phyloP scores from a whole-genome alignment of 2,888 invertebrate species.

The Heliconius hortense region DNA sequence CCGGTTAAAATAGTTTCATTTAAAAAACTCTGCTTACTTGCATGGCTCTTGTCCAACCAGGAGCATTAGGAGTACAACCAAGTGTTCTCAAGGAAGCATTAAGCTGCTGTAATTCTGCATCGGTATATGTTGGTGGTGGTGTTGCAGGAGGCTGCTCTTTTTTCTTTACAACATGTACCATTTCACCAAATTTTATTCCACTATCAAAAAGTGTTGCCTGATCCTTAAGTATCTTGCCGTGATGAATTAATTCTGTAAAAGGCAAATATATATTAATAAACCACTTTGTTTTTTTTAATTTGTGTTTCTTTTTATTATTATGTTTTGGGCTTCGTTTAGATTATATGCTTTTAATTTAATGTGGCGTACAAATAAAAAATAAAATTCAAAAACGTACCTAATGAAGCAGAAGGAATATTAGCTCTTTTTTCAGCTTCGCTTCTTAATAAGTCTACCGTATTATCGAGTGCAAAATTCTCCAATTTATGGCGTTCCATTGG shows the following conservation, averaged over 20 bases:
- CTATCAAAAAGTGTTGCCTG: slow-evolving; percentile 82
- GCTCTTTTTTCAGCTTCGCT: slow-evolving; percentile 80
- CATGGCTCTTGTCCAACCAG: slow-evolving; percentile 85
- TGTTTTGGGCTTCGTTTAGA: too few species aligned
- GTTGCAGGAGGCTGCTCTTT: slow-evolving; percentile 59
- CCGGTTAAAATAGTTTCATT: too few species aligned
- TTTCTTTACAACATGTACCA: slow-evolving; percentile 82
- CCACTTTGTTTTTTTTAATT: too few species aligned
- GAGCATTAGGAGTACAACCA: slow-evolving; percentile 78
- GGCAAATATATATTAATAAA: neutral
- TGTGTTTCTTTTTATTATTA: too few species aligned
- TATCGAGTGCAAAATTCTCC: slow-evolving; percentile 83
- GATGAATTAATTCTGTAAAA: slow-evolving; percentile 84
- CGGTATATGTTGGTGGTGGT: slow-evolving; percentile 75
- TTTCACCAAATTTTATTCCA: slow-evolving; percentile 83
- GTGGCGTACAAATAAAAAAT: too few species aligned
- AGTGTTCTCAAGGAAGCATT: slow-evolving; percentile 84
- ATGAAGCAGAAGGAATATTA: slow-evolving; percentile 79
- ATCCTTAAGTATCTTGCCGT: slow-evolving; percentile 86
- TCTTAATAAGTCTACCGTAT: slow-evolving; percentile 83
- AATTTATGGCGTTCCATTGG: slow-evolving; percentile 74
- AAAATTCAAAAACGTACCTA: slow-evolving; percentile 68
- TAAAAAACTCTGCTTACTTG: slow-evolving; percentile 73
- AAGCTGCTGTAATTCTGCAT: slow-evolving; percentile 83
- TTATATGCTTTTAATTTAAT: too few species aligned